phyloP scores from a whole-genome alignment of 2,888 invertebrate genomes.

The Seira musarum region DNA sequence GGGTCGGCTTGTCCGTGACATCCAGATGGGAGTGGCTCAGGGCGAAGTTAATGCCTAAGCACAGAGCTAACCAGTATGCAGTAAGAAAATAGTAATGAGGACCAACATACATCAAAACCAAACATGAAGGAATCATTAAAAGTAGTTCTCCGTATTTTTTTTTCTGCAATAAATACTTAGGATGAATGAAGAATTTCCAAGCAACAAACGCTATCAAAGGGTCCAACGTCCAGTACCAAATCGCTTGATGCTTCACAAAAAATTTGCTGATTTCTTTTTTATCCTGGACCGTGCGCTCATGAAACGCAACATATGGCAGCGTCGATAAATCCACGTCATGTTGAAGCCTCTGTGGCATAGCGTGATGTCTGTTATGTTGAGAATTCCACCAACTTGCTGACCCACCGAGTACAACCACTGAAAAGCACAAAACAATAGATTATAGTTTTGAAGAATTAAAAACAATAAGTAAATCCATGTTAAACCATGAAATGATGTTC shows the following conservation, averaged over 20 bases:
- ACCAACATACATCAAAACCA: not conserved
- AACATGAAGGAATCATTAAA: not conserved
- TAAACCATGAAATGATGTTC: not conserved
- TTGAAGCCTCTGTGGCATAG: slow-evolving; percentile 66
- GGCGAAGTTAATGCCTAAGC: not conserved
- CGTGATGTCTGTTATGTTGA: slow-evolving; percentile 66
- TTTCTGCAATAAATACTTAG: not conserved
- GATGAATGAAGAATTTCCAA: not conserved
- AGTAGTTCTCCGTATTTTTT: not conserved
- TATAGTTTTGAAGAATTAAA: not conserved
- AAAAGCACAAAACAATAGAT: slow-evolving; percentile 15
- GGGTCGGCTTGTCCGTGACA: slow-evolving; percentile 27
- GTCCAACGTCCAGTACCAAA: slow-evolving; percentile 11
- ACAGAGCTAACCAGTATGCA: not conserved
- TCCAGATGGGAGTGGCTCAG: slow-evolving; percentile 27
- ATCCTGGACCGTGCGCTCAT: slow-evolving; percentile 55
- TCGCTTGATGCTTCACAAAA: slow-evolving; percentile 31
- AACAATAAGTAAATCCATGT: not conserved
- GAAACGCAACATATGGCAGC: slow-evolving; percentile 66
- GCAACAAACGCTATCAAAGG: not conserved
- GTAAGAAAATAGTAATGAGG: not conserved
- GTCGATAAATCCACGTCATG: slow-evolving; percentile 67
- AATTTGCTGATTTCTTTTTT: slow-evolving; percentile 18
- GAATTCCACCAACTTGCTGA: slow-evolving; percentile 64
- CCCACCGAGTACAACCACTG: slow-evolving; percentile 64